Evolutionary conservation across 2,113 vertebrate genomes (phyloP), one percentile per base, ranked within the genome.

Genomic region (Philantomba maxwellii): DNA sequence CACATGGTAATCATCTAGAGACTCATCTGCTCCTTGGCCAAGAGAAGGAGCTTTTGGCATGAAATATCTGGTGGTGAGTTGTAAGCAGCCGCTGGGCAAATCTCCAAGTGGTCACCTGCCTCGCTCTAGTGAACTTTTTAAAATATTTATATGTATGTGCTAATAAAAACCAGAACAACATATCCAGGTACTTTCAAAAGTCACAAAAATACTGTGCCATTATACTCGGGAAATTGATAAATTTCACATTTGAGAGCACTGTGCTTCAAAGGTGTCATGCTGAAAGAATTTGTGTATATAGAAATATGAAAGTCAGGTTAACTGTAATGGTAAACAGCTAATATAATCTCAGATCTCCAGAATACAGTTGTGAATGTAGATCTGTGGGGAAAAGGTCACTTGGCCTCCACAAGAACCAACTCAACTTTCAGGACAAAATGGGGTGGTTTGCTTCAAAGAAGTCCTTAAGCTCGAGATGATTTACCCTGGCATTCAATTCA

Each of bases 91-190:
- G 84, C 77, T 92, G 91, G 98, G 96, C 95, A 97, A 97, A 90
- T 55, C 84, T 91, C 51, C 95, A 89, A 58, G 77, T 43, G 82
- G 83, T 88, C 94, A 96, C 2, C 77, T 93, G 96, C 70, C 55
- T 92, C 19, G 26, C 73, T 80, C 10, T 0, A 91, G 39, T 96
- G 94, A 95, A 91, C 89, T 53, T 78, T 97, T 96, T 91, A 89
- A 98, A 98, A 98, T 98, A 98, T 98, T 98, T 98, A 97, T 86
- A 84, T 87, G 88, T 95, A 87, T 12, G 39, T 26, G 36, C 85
- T 87, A 89, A 78, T 92, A 93, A 93, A 97, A 94, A 84, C 88
- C 66, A 51, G 81, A 82, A 90, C 25, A 62, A 57, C 6, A 7
- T 36, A 73, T 73, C 36, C 86, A 49, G 91, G 77, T 85, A 80